Evolutionary conservation across 2,888 invertebrate genomes (phyloP).

Genomic region (Kryphioiulus occultus): DNA sequence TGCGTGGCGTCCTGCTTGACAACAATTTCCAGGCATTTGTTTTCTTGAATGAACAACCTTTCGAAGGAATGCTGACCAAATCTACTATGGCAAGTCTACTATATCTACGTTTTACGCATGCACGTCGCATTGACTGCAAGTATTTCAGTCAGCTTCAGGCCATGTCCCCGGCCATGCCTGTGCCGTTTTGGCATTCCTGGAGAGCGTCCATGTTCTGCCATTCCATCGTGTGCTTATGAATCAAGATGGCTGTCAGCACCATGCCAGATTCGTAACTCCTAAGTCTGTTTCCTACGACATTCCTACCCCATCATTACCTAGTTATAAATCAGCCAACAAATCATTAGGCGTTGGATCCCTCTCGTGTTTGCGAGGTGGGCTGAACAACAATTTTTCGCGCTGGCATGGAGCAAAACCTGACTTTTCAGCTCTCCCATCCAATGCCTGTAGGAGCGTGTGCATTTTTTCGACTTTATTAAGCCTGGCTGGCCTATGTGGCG

Average conservation of each 20-base stretch:
- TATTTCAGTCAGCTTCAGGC: neutral
- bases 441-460: neutral
- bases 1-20: neutral
- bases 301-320: slow-evolving; percentile 45
- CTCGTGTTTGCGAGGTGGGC: slow-evolving; percentile 41
- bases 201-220: slow-evolving; percentile 26
- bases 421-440: neutral
- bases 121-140: neutral
- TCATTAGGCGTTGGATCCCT: slow-evolving; percentile 46
- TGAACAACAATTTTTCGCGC: slow-evolving; percentile 39
- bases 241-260: slow-evolving; percentile 45
- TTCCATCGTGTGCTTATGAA: slow-evolving; percentile 36
- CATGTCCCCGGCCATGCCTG: neutral
- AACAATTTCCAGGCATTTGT: neutral
- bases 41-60: slow-evolving; percentile 31
- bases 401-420: slow-evolving; percentile 17
- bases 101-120: neutral
- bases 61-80: neutral
- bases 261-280: slow-evolving; percentile 43
- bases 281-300: slow-evolving; percentile 39
- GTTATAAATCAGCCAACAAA: slow-evolving; percentile 45
- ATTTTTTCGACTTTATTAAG: neutral
- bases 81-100: neutral
- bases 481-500: neutral
- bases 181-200: neutral